These are phyloP conservation scores for Tridacna crocea DNA, from an alignment of 2,888 invertebrate species.

Conservation along the genomic window DNA sequence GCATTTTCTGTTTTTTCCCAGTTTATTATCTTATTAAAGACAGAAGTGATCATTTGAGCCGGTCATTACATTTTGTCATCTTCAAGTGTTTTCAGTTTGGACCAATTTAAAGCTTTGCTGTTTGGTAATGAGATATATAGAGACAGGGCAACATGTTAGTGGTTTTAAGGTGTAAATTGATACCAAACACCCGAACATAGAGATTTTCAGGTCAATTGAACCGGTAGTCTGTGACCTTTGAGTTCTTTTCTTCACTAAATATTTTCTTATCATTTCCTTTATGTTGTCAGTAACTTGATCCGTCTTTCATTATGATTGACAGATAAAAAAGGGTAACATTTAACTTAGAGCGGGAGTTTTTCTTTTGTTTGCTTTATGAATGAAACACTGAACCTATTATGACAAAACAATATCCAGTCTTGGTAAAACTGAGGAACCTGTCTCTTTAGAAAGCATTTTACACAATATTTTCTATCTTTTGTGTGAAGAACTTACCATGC, in stretches of 20 bases:
- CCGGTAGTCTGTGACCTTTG: slow-evolving; percentile 38
- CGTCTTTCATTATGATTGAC: slow-evolving; percentile 38
- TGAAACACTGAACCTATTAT: not conserved
- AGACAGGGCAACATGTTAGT: not conserved
- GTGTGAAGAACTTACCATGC: not conserved
- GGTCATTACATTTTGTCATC: no score
- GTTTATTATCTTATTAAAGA: no score
- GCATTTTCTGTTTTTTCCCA: no score
- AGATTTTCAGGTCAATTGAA: slow-evolving; percentile 47
- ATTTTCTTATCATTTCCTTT: slow-evolving; percentile 34
- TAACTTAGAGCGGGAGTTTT: slow-evolving; percentile 13
- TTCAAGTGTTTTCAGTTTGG: no score
- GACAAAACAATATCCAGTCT: no score
- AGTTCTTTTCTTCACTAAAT: slow-evolving; percentile 38
- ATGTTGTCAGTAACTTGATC: slow-evolving; percentile 36
- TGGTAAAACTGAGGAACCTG: no score
- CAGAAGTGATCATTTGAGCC: no score
- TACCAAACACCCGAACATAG: slow-evolving; percentile 22
- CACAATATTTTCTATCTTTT: not conserved
- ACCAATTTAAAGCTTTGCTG: no score
- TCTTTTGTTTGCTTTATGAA: not conserved
- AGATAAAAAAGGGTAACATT: slow-evolving; percentile 40
- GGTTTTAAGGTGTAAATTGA: slow-evolving; percentile 8
- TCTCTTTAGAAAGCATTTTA: not conserved
- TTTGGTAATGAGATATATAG: no score